Conservation (phyloP, 2,113 vertebrate genomes). For the Pristiophorus japonicus region DNA sequence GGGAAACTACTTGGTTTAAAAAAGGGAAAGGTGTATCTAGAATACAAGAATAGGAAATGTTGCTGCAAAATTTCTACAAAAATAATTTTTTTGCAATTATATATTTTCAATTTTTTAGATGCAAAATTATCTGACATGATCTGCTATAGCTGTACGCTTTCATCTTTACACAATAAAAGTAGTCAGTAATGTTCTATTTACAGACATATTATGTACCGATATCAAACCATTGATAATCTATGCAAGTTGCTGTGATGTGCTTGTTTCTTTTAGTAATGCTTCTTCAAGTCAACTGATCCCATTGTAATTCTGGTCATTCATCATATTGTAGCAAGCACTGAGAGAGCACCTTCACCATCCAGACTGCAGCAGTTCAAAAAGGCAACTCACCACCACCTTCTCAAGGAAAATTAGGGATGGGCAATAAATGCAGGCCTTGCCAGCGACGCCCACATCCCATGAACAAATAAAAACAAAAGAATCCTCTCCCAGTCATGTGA, state of each 20-base stretch:
- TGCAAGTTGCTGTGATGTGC: background rate
- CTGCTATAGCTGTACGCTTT: background rate
- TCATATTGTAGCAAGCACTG: background rate
- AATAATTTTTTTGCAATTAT: background rate
- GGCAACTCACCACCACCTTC: too few species aligned
- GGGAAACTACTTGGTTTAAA: background rate
- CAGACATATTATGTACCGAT: too few species aligned
- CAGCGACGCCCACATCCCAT: too few species aligned
- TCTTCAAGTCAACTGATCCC: background rate
- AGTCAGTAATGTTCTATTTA: background rate
- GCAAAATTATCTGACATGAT: background rate
- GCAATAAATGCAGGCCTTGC: too few species aligned
- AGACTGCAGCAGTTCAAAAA: too few species aligned
- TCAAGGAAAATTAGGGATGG: too few species aligned
- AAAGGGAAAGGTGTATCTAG: background rate
- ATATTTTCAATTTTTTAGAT: background rate
- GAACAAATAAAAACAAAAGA: too few species aligned
- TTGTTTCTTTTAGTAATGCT: background rate
- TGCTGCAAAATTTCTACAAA: background rate
- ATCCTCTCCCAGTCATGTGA: background rate
- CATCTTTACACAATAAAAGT: background rate
- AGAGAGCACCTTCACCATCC: too few species aligned
- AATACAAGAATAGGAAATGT: background rate
- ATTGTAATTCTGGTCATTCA: background rate
- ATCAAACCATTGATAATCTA: too few species aligned